A percentile compares a stretch with the other conserved stretches of the same genome.
Conservation (phyloP, 2,113 vertebrate species). For the Rhombomys opimus region DNA sequence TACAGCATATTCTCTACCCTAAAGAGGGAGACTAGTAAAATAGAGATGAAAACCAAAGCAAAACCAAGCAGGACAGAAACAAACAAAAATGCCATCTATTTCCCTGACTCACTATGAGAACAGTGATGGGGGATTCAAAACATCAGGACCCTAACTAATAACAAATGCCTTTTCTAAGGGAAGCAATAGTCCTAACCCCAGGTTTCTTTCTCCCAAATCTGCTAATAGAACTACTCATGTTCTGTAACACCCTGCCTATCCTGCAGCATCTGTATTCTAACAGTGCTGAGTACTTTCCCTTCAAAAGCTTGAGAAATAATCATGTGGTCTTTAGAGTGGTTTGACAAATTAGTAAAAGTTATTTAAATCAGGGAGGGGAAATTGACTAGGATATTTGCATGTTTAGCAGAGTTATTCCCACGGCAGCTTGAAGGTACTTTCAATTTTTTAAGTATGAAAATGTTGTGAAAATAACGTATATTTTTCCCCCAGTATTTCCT, state of each 20-base stretch:
- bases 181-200: neutral
- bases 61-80: neutral
- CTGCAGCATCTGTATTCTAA: neutral
- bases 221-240: neutral
- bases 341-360: neutral
- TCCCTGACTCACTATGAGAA: neutral
- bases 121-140: neutral
- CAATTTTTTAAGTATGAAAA: constrained; percentile 11
- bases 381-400: neutral
- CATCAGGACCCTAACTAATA: neutral
- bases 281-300: neutral
- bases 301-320: neutral
- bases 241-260: neutral
- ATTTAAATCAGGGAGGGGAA: neutral
- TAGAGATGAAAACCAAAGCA: neutral
- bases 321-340: neutral
- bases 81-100: neutral
- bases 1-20: neutral
- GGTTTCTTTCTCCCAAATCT: neutral
- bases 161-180: neutral
- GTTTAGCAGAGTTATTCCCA: neutral
- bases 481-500: constrained; percentile 41
- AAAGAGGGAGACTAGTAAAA: neutral
- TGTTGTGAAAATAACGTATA: neutral
- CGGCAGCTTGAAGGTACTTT: neutral